phyloP scores from a whole-genome alignment of 2,113 vertebrate genomes.

The Myrmophylax atrothorax region DNA sequence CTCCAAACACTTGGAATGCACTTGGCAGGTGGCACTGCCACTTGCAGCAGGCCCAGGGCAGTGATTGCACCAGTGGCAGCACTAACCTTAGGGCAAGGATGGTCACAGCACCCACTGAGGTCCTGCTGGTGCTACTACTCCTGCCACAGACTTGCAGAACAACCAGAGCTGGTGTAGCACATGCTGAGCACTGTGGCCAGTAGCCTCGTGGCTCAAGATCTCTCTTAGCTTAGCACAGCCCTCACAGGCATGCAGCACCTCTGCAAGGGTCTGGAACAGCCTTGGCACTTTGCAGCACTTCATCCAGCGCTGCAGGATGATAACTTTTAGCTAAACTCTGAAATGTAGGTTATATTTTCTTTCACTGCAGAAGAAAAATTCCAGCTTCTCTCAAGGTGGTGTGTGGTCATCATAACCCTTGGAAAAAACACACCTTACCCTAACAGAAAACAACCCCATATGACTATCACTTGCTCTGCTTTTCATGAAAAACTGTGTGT shows the following conservation, averaged over 20 bases:
- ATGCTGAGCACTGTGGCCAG: fast-evolving
- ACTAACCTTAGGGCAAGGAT: neutral
- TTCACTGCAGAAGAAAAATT: neutral
- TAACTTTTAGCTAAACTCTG: neutral
- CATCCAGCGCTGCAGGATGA: neutral
- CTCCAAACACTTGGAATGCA: neutral
- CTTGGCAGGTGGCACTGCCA: neutral
- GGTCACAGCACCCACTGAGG: neutral
- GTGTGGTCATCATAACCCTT: neutral
- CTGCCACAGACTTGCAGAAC: neutral
- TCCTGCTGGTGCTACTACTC: neutral
- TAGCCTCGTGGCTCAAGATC: neutral
- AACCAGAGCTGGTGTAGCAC: neutral
- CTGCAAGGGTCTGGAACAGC: neutral
- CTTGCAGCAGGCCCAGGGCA: neutral
- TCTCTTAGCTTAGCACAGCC: neutral
- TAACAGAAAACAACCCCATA: fast-evolving
- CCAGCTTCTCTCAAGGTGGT: neutral
- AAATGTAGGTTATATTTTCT: neutral
- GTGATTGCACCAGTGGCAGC: neutral
- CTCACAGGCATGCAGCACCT: neutral
- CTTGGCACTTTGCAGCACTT: neutral
- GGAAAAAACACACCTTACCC: neutral
- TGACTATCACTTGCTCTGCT: neutral
- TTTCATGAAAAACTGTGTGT: neutral